A percentile compares a stretch with the other conserved stretches of the same genome.
Conservation (phyloP, 2,888 invertebrate genomes). For the Lasioglossum pauxillum region DNA sequence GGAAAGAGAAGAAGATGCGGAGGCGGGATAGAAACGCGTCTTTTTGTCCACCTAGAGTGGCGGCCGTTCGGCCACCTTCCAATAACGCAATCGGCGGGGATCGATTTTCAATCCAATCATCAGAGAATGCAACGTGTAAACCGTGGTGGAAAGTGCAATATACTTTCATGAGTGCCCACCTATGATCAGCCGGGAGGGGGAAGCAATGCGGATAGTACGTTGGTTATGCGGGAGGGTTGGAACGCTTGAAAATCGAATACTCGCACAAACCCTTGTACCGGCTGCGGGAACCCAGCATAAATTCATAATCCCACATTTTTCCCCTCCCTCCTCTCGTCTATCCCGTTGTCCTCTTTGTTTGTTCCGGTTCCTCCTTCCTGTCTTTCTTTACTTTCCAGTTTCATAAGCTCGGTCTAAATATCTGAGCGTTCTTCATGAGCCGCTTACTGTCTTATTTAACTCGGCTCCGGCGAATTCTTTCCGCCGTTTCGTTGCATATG, state of each 20-base stretch:
- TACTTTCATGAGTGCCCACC: slow-evolving; percentile 79
- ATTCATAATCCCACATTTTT: slow-evolving; percentile 73
- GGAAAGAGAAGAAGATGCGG: slow-evolving; percentile 9
- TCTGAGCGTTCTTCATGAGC: slow-evolving; percentile 34
- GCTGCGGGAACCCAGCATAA: slow-evolving; percentile 70
- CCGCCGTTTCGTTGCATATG: not conserved
- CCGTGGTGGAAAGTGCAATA: slow-evolving; percentile 78
- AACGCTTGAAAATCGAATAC: slow-evolving; percentile 75
- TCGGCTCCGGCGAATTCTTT: not conserved
- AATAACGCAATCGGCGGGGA: slow-evolving; percentile 74
- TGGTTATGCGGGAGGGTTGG: slow-evolving; percentile 54
- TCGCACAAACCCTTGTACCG: slow-evolving; percentile 69
- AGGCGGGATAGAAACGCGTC: slow-evolving; percentile 50
- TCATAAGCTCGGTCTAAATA: slow-evolving; percentile 19
- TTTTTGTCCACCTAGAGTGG: slow-evolving; percentile 48
- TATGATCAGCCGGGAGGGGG: slow-evolving; percentile 53
- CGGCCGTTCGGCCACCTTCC: slow-evolving; percentile 48
- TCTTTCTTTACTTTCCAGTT: not conserved
- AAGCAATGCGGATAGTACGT: slow-evolving; percentile 61
- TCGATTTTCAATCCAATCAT: slow-evolving; percentile 83
- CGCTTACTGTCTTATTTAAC: slow-evolving; percentile 5
- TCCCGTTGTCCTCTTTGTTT: not conserved
- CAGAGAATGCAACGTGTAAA: slow-evolving; percentile 81
- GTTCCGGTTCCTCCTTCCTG: not conserved
- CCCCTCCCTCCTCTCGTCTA: slow-evolving; percentile 31